Base-by-base conservation (phyloP, 2,888 invertebrate species). In the Phyto melanocephala region DNA sequence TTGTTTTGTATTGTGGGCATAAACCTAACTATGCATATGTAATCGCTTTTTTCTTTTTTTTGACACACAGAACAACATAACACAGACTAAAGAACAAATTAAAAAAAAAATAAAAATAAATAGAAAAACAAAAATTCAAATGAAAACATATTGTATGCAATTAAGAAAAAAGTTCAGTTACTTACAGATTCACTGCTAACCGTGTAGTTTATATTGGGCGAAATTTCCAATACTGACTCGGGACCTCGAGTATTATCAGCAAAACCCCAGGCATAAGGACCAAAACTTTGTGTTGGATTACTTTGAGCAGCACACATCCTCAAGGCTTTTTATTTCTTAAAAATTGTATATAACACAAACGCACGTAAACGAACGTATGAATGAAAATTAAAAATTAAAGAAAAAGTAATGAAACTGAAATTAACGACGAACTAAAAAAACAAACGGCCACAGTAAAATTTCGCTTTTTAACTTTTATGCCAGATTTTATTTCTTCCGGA, bases 151-250 rank as follows among this genome's bases (percentile, higher is more conserved):
- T 67, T 63, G 60, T 33, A 77, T 67, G 58, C 40, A 82, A 45
- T 52, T 70, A 58, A 11, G 37, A 40, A 42, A 42, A 13, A 17
- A 37, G 4, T 24, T 42, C 37, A 35, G 67, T 84, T 85, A 89
- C 90, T 91, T 90, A 91, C 91, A 89, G 91, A 89, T 86, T 91
- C 91, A 86, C 91, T 91, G 87, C 91, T 90, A 86, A 91, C 91
- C 78, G 91, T 91, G 85, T 91, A 91, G 87, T 91, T 91, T 84
- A 91, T 91, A 86, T 91, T 91, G 78, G 91, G 91, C 84, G 91
- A 90, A 88, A 91, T 91, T 87, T 91, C 91, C 85, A 91, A 90
- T 77, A 91, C 91, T 81, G 91, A 91, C 86, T 91, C 91, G 83
- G 90, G 88, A 80, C 90, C 89, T 80, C 89, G 88, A 87, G 91